Base-by-base conservation (phyloP, 2,888 invertebrate species). In the Pristionchus exspectatus region DNA sequence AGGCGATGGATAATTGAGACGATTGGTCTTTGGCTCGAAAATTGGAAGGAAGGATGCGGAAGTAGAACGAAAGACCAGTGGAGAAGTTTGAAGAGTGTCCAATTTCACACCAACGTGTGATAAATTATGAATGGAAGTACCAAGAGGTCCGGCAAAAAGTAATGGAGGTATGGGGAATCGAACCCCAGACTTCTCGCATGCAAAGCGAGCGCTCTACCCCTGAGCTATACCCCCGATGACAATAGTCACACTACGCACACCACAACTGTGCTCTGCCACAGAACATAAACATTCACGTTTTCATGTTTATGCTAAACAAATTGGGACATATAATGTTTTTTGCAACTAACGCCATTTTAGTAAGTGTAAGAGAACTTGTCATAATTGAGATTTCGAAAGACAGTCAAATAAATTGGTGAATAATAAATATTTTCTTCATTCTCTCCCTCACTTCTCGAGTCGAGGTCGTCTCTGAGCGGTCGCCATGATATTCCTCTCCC, bases 161-260 rank as follows among this genome's bases (percentile, higher is more conserved):
- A 56, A 38, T 92, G 93, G 93, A 93, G 92, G 93, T 91, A 92
- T 92, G 92, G 93, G 93, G 93, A 91, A 92, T 93, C 91, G 93
- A 93, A 93, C 93, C 93, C 93, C 93, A 91, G 93, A 92, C 93
- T 92, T 93, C 93, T 93, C 93, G 90, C 93, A 93, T 93, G 93
- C 93, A 92, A 92, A 92, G 92, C 92, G 92, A 92, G 92, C 92
- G 92, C 92, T 92, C 92, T 92, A 92, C 92, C 92, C 90, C 92
- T 92, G 92, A 92, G 92, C 92, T 92, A 92, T 91, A 92, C 91
- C 91, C 91, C 91, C 91, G 84, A 83, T 44, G 77, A n/a, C 50
- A 33, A 0, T 66, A 27, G 24, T n/a, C 66, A 10, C 14, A 66
- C 18, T 21, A 59, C 27, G 27, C 24, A 24, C 7, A 27, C 27